Percentiles rank a stretch among this genome's conserved stretches.
Evolutionary conservation across 2,113 vertebrate species (phyloP).

Genomic region (Mastomys natalensis): DNA sequence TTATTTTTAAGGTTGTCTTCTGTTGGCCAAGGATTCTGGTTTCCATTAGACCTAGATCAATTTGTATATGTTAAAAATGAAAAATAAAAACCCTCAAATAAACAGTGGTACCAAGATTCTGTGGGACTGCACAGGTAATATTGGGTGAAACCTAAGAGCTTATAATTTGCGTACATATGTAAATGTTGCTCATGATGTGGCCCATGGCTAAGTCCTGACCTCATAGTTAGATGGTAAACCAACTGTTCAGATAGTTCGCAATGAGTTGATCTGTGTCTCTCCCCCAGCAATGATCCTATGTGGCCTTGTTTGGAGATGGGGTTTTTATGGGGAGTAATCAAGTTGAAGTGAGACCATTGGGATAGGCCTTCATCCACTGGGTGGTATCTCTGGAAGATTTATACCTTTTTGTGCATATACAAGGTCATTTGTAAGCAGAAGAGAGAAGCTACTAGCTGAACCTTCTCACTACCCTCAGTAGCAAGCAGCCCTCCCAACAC

Average conservation of each 20-base stretch:
- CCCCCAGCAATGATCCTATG: neutral
- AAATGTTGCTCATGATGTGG: neutral
- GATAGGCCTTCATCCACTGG: neutral
- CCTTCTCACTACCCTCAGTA: neutral
- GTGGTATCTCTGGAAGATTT: neutral
- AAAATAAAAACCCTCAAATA: neutral
- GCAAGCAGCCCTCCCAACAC: neutral
- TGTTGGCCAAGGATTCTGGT: neutral
- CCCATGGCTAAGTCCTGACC: neutral
- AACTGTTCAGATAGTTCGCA: neutral
- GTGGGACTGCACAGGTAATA: neutral
- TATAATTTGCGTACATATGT: neutral
- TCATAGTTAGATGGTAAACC: neutral
- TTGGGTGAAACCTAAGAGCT: neutral
- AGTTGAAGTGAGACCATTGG: neutral
- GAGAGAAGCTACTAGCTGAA: neutral
- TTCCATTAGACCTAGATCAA: neutral
- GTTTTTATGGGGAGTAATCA: neutral
- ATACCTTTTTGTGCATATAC: neutral
- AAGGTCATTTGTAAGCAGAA: neutral
- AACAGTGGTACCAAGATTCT: neutral
- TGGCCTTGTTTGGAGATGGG: neutral
- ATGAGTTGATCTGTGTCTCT: neutral
- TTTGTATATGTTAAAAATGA: neutral
- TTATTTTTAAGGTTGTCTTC: constrained; percentile 5